Evolutionary conservation across 1,140 invertebrate species (phyloP).

Genomic region (Coelopa frigida): DNA sequence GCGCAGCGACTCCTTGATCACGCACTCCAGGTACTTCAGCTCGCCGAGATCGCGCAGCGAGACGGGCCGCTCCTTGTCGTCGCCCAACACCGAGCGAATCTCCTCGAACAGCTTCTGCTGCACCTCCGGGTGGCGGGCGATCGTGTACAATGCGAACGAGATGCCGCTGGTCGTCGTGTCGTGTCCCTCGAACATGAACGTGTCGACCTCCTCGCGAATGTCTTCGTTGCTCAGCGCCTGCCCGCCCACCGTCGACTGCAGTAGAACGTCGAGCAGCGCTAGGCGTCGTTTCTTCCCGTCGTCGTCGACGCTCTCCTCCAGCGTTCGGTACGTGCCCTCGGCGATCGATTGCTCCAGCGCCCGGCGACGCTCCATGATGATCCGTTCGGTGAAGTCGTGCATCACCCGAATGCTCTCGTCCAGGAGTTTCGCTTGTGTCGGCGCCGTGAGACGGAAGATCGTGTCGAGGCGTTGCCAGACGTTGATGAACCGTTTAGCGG

Average conservation of each 20-base stretch:
- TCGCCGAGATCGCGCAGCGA: conserved; percentile 18
- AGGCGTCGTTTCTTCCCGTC: conserved; percentile 52
- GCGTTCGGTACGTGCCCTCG: background rate
- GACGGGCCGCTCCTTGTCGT: conserved; percentile 17
- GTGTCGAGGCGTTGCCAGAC: conserved; percentile 27
- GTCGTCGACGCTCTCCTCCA: conserved; percentile 14
- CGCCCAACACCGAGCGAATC: conserved; percentile 50
- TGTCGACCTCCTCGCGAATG: conserved; percentile 66
- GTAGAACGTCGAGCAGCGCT: conserved; percentile 69
- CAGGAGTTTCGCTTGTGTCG: conserved; percentile 46
- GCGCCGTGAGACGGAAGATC: conserved; percentile 23
- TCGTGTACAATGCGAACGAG: conserved; percentile 49
- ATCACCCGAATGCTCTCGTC: conserved; percentile 53
- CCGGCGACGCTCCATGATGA: conserved; percentile 45
- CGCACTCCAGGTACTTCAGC: conserved; percentile 47
- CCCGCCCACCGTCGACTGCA: conserved; percentile 55
- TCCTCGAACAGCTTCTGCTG: conserved; percentile 57
- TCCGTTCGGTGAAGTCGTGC: conserved; percentile 59
- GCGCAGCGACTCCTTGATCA: conserved; percentile 56
- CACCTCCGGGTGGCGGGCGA: conserved; percentile 50
- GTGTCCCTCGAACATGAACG: conserved; percentile 70
- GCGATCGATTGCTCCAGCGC: conserved; percentile 19
- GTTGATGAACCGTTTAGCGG: conserved; percentile 22
- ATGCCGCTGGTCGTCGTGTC: conserved; percentile 61
- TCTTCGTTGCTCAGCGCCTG: conserved; percentile 54